Conservation (phyloP, 2,888 invertebrate genomes). For the Drosophila borealis region DNA sequence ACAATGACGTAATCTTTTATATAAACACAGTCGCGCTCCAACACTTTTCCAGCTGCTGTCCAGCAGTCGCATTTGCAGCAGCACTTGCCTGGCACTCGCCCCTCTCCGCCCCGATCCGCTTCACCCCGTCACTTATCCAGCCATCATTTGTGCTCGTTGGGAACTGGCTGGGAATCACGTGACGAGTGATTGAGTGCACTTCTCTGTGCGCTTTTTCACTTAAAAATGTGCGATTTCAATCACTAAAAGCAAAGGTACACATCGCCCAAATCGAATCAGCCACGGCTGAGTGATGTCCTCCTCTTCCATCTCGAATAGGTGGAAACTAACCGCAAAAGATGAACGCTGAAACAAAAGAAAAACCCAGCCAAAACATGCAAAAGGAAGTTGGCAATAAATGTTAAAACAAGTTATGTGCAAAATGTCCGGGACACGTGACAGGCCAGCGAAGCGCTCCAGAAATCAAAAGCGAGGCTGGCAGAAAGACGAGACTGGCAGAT, state of each 20-base stretch:
- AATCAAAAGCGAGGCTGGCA: constrained; percentile 5
- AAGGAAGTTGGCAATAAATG: constrained; percentile 78
- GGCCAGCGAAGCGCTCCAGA: constrained; percentile 4
- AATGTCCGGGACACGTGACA: constrained; percentile 74
- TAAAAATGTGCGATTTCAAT: constrained; percentile 81
- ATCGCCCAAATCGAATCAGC: constrained; percentile 71
- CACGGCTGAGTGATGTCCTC: constrained; percentile 56
- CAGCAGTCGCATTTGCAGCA: constrained; percentile 33
- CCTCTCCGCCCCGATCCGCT: not conserved
- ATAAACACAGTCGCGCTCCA: constrained; percentile 65
- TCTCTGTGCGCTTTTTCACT: constrained; percentile 78
- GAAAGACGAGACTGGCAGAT: not conserved
- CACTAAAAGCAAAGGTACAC: constrained; percentile 78
- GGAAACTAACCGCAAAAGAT: constrained; percentile 59
- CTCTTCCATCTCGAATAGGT: not conserved
- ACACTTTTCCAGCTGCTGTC: constrained; percentile 64
- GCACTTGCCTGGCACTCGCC: constrained; percentile 15
- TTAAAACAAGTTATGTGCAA: constrained; percentile 76
- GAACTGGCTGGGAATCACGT: constrained; percentile 61
- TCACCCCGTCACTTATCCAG: not conserved
- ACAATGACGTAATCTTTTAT: constrained; percentile 77
- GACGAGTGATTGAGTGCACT: constrained; percentile 80
- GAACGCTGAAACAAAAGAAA: constrained; percentile 44
- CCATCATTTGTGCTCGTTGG: constrained; percentile 9
- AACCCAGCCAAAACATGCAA: constrained; percentile 30